Conservation (phyloP, 37 sponge, comb jelly and placozoan genomes). For the Bolinopsis microptera region DNA sequence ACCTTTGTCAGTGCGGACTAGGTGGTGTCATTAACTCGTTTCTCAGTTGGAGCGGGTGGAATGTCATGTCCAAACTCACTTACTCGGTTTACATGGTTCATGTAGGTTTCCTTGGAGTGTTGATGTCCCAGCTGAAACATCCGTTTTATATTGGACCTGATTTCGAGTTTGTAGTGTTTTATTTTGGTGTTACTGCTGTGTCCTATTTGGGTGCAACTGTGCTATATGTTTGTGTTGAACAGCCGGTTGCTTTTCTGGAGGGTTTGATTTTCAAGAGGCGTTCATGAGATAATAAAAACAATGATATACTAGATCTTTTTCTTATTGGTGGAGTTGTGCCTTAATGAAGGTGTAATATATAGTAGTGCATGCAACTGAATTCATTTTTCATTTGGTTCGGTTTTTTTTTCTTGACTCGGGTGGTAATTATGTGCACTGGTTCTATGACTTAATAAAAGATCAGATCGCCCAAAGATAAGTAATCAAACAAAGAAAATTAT, state of each 20-base stretch:
- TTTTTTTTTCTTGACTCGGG: too few relatives aligned
- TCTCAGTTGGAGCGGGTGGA: slow-evolving; percentile 13
- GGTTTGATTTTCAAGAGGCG: neutral
- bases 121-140: neutral
- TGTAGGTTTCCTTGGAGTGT: neutral
- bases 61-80: slow-evolving; percentile 18
- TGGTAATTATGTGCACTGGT: too few relatives aligned
- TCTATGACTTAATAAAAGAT: too few relatives aligned
- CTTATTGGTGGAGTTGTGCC: too few relatives aligned
- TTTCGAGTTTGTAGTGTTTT: neutral
- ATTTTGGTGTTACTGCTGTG: neutral
- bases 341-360: too few relatives aligned
- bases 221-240: neutral
- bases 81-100: neutral
- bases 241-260: neutral
- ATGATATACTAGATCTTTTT: too few relatives aligned
- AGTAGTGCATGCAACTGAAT: too few relatives aligned
- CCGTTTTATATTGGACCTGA: neutral
- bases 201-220: neutral
- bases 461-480: too few relatives aligned
- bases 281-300: too few relatives aligned
- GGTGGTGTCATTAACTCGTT: neutral
- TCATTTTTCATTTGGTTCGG: too few relatives aligned
- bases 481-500: too few relatives aligned
- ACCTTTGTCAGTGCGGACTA: neutral